Percentiles rank a stretch among this genome's conserved stretches.
phyloP scores from a whole-genome alignment of 2,113 vertebrate species.

The Cynopterus brachyotis region DNA sequence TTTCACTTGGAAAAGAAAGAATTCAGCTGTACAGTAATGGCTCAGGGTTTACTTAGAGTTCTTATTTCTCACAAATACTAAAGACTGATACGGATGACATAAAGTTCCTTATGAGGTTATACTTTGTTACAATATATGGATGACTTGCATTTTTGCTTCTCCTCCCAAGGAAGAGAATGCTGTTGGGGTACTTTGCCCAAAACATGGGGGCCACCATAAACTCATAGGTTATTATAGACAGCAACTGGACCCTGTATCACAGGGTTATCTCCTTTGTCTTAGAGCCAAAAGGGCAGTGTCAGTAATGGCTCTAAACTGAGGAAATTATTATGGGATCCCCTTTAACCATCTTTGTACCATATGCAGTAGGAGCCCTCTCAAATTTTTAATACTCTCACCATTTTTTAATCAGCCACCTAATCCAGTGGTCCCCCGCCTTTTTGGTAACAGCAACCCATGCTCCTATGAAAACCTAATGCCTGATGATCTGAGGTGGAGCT shows the following conservation, averaged over 20 bases:
- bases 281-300: not conserved
- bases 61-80: not conserved
- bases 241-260: not conserved
- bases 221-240: not conserved
- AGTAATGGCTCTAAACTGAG: too few species aligned
- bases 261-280: not conserved
- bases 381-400: not conserved
- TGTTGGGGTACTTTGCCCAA: not conserved
- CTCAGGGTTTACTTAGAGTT: not conserved
- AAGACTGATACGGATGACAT: not conserved
- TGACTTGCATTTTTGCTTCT: not conserved
- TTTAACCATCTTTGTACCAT: not conserved
- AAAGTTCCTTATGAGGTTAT: not conserved
- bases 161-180: not conserved
- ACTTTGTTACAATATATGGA: not conserved
- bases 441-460: too few species aligned
- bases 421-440: too few species aligned
- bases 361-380: not conserved
- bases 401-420: not conserved
- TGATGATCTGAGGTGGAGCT: too few species aligned
- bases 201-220: not conserved
- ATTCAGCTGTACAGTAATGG: not conserved
- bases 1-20: not conserved
- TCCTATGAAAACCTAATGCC: too few species aligned
- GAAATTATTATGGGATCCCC: not conserved